Evolutionary conservation across 2,113 vertebrate genomes (phyloP), one percentile per base, ranked within the genome.

Genomic region (Platysteira castanea): DNA sequence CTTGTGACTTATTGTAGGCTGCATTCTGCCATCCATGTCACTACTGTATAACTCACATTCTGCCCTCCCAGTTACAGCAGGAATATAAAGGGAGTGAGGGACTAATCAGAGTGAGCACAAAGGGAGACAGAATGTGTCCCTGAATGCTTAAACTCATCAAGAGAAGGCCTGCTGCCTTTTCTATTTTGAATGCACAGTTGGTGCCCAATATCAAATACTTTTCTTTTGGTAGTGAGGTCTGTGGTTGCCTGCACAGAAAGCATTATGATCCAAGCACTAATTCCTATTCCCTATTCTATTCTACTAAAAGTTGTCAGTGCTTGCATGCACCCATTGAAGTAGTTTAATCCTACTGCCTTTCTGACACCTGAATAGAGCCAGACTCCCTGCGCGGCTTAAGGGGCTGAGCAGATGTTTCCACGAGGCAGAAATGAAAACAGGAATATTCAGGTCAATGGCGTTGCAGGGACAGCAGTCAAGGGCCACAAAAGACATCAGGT

Each of bases 71-170:
- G 88, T 88, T 96, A 90, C 37, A 74, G 79, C 70, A 71, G 85
- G 64, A 96, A 56, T 59, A 77, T 47, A 90, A 89, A 92, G 78
- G 49, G 31, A 92, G 54, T 90, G 84, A 89, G 56, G 65, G 83
- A 94, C 75, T 94, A 94, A 96, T 94, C 93, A 94, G 90, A 80
- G 49, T 28, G 60, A 97, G 76, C 79, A 93, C 91, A 96, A 95
- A 97, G 94, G 87, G 75, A 90, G 89, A 89, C 50, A 91, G 63
- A 95, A 93, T 86, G 90, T 90, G 79, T 85, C 87, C 88, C 85
- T 88, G 95, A 95, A 95, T 65, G 68, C 95, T 88, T 94, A 96
- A 96, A 94, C 85, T 96, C 85, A 93, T 94, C 92, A 93, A 93
- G 79, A 86, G 90, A 88, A 83, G 67, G 82, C 95, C 95, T 88